Evolutionary conservation across 2,888 invertebrate genomes (phyloP).

Genomic region (Eurytoma adleriae): DNA sequence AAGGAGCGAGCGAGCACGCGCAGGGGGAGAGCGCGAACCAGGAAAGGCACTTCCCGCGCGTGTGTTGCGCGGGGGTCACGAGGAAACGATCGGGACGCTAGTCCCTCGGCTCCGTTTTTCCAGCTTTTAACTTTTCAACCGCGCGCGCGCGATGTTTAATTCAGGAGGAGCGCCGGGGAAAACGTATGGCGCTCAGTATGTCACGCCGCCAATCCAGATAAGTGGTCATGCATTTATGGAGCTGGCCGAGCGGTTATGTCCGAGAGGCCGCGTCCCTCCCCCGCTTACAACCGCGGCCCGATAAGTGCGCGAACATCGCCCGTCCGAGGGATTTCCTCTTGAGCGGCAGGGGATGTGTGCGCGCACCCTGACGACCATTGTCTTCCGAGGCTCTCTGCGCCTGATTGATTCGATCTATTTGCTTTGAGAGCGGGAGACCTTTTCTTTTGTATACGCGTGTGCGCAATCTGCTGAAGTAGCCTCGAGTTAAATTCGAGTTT

Average conservation of each 20-base stretch:
- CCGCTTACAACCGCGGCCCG: too few relatives aligned
- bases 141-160: conserved; percentile 70
- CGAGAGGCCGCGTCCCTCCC: too few relatives aligned
- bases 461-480: too few relatives aligned
- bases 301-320: too few relatives aligned
- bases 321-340: too few relatives aligned
- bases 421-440: too few relatives aligned
- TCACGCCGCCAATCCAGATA: conserved; percentile 74
- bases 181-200: conserved; percentile 69
- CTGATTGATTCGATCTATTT: too few relatives aligned
- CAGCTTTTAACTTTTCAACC: conserved; percentile 68
- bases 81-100: conserved; percentile 37
- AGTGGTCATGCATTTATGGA: conserved; percentile 76
- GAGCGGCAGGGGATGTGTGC: too few relatives aligned
- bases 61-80: neutral
- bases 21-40: conserved; percentile 6
- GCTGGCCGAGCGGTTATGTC: conserved; percentile 48
- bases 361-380: too few relatives aligned
- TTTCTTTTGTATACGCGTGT: too few relatives aligned
- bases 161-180: conserved; percentile 67
- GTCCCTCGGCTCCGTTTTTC: conserved; percentile 63
- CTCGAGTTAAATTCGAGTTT: too few relatives aligned
- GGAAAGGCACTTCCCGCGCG: conserved; percentile 55
- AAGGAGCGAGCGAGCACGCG: neutral
- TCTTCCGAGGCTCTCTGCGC: too few relatives aligned